phyloP scores from a whole-genome alignment of 2,888 invertebrate genomes.

The Mesorhabditis sp. region DNA sequence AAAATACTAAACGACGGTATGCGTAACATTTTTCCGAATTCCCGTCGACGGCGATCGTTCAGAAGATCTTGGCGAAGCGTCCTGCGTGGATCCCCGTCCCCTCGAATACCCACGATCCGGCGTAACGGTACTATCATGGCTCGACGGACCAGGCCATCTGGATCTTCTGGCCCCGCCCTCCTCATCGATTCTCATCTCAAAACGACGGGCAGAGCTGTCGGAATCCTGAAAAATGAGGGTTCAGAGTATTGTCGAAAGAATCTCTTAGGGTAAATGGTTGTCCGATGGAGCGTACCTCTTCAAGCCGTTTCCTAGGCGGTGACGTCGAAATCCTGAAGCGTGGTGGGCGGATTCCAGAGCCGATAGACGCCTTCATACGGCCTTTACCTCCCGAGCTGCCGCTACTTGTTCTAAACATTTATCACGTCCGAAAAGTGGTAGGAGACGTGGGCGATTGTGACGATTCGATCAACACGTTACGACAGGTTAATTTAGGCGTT shows the following conservation, averaged over 20 bases:
- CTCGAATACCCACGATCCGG: neutral
- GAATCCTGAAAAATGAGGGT: neutral
- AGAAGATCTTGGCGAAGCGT: neutral
- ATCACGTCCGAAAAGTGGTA: too few species aligned
- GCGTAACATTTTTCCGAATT: neutral
- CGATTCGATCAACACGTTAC: too few species aligned
- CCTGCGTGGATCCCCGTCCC: conserved; percentile 1
- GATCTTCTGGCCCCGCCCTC: neutral
- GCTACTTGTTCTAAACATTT: conserved; percentile 18
- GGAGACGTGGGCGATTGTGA: too few species aligned
- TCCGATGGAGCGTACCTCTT: neutral
- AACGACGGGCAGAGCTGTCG: neutral
- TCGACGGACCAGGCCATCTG: neutral
- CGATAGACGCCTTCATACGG: conserved; percentile 10
- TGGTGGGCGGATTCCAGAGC: conserved; percentile 40
- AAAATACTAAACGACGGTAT: neutral
- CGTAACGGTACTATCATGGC: neutral
- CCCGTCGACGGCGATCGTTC: neutral
- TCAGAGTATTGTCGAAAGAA: neutral
- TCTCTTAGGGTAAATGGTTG: neutral
- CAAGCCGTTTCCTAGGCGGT: conserved; percentile 34
- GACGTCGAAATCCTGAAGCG: conserved; percentile 51
- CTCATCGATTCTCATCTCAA: neutral
- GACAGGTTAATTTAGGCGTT: too few species aligned
- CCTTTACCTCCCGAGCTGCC: neutral